Evolutionary conservation across 2,888 invertebrate species (phyloP), one percentile per base, ranked within the genome.

Genomic region (Drosophila mayaguana): DNA sequence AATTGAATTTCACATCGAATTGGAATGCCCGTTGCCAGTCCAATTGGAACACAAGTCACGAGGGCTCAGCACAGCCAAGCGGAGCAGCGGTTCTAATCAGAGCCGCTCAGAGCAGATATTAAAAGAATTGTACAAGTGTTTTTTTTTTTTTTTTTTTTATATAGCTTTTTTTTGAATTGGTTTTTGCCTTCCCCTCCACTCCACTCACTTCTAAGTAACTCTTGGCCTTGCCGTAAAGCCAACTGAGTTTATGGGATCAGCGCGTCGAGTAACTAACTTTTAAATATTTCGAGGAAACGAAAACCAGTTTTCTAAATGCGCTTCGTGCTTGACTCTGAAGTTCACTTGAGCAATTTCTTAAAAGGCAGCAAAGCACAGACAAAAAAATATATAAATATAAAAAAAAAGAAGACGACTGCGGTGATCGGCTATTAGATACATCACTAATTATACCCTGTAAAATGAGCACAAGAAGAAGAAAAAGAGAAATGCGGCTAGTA

Each of bases 321-420:
- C 62, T 46, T 38, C 43, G 56, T 48, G 72, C 72, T 64, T 46
- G 61, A 70, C 70, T 75, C 55, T 74, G 54, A 65, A 75, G 74
- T 75, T 75, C 74, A 75, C 74, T 75, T 75, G 62, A 74, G 74
- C 74, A 70, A 75, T 75, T 74, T 73, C 64, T 65, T 45, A 59
- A 70, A 63, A 72, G 57, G 54, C 38, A 67, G 40, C 40, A 45
- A 32, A 32, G 12, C 22, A 42, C 48, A 32, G 48, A 18, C 42
- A 43, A 16, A 3, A 57, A 56, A 2, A 28, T 1, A 25, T 25
- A 25, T 0, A 28, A 1, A 9, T 1, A 36, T 5, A 36, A 16
- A 34, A 43, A 6, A 32, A 43, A 22, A 51, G 28, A 32, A 53
- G 46, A 62, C 48, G 53, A 59, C 45, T 38, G 46, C 28, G 34